Evolutionary conservation across 1,140 invertebrate species (phyloP).

Genomic region (Manduca sexta): DNA sequence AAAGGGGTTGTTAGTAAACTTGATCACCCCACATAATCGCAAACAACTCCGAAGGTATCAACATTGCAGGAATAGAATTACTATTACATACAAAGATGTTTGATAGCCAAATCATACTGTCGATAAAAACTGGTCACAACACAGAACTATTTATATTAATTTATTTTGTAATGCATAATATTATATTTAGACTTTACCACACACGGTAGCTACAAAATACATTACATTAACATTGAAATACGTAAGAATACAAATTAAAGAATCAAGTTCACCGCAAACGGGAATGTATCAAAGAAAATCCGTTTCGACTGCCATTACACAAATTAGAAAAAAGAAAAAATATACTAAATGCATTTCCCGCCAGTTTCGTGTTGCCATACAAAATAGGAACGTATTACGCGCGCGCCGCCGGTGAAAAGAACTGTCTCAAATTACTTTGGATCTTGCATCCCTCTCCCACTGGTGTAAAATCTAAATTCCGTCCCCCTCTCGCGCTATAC

Average conservation of each 20-base stretch:
- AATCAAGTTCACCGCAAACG: conserved; percentile 6
- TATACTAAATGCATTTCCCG: conserved; percentile 64
- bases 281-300: conserved; percentile 61
- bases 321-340: conserved; percentile 55
- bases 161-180: neutral
- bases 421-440: conserved; percentile 71
- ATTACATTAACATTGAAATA: no score
- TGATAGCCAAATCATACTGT: no score
- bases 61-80: no score
- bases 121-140: no score
- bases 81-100: no score
- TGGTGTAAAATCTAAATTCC: conserved; percentile 17
- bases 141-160: neutral
- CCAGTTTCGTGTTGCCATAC: conserved; percentile 63
- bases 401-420: conserved; percentile 55
- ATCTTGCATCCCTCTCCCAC: conserved; percentile 27
- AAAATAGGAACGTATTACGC: conserved; percentile 70
- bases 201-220: no score
- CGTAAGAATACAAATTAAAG: conserved; percentile 1
- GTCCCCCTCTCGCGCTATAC: conserved; percentile 52
- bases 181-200: no score
- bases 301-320: conserved; percentile 45
- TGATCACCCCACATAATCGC: no score
- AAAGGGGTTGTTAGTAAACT: no score
- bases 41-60: no score